Base-by-base conservation (phyloP, 2,888 invertebrate species). In the Pterobdella sp. region DNA sequence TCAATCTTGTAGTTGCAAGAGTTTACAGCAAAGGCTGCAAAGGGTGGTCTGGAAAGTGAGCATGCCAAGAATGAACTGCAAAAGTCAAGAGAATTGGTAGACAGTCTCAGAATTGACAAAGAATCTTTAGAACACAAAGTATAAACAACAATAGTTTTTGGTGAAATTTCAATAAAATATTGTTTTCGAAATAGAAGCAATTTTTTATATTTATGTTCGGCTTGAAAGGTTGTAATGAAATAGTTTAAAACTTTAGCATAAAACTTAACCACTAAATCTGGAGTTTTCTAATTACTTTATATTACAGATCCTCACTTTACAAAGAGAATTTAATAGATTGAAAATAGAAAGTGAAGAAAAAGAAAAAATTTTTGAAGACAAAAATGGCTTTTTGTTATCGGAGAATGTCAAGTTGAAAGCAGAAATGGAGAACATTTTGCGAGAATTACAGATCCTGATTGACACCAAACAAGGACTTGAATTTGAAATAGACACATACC, bases 91-190 rank as follows among this genome's bases (percentile, higher is more conserved):
- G 81, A 80, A 70, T 82, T 83, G 77, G 80, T 85, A 73, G 79
- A 81, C 32, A 85, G 86, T 74, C 77, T 84, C 77, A 80, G 85
- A 65, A 81, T 82, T 76, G 83, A 85, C 77, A 79, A 86, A 73
- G 84, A 83, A 35, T 85, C 86, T 75, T 79, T 86, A 67, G 86
- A 86, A 77, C 84, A 84, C 75, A 83, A 84, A 78, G 85, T 86
- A 18, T 18, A 14, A 7, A 18, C 42, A 7, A 14, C 18, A 42
- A 42, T 42, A 14, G 7, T 42, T 7, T 42, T 42, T 42, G 10
- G 7, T 42, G 42, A 42, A 42, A 42, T 42, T 42, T 42, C 18
- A 42, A 42, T 42, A 14, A 42, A 42, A 42, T 42, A 14, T 7
- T 14, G 18, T 42, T 42, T 7, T 42, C 42, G 7, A 7, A 42